phyloP scores from a whole-genome alignment of 2,888 invertebrate species.

The Lepidochrysops patricia region DNA sequence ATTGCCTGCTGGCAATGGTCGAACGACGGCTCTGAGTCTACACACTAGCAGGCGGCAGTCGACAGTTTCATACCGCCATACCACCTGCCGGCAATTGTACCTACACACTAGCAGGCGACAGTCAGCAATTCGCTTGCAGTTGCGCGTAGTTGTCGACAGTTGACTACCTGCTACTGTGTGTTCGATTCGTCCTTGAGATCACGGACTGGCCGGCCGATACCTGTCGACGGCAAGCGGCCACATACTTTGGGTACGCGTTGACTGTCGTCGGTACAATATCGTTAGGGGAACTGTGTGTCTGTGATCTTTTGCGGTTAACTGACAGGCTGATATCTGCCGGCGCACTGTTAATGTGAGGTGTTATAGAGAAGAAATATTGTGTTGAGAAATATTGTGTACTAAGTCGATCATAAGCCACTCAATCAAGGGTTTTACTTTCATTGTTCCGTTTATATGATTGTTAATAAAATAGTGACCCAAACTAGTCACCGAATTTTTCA shows the following conservation, averaged over 20 bases:
- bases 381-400: no score
- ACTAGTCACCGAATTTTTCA: no score
- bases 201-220: no score
- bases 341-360: background rate
- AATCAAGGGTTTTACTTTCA: no score
- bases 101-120: background rate
- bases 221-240: background rate
- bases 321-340: background rate
- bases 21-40: no score
- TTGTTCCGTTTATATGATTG: no score
- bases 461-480: no score
- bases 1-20: no score
- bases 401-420: no score
- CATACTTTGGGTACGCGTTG: background rate
- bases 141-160: background rate
- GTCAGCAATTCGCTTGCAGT: background rate
- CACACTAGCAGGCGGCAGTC: slow-evolving; percentile 7
- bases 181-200: no score
- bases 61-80: slow-evolving; percentile 6
- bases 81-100: background rate
- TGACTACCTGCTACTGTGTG: background rate
- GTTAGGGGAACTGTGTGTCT: background rate
- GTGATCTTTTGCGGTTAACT: background rate
- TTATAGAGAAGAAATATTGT: no score
- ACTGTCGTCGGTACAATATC: background rate